Evolutionary conservation across 2,888 invertebrate genomes (phyloP).

Genomic region (Scaptomyza polygonia): DNA sequence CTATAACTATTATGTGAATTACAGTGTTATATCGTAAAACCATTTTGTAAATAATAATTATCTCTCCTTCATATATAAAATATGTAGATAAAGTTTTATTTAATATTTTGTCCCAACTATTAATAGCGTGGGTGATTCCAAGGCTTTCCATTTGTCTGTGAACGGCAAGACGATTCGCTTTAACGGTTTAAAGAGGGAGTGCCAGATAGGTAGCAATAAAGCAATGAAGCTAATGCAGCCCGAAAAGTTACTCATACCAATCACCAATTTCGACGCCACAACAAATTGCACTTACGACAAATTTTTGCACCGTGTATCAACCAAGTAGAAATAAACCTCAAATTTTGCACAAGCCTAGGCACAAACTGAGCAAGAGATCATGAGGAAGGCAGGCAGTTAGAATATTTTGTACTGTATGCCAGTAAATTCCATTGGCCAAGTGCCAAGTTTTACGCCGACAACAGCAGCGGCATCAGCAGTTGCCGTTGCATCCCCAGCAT

Average conservation of each 20-base stretch:
- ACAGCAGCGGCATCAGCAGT: slow-evolving; percentile 55
- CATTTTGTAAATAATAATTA: too few relatives aligned
- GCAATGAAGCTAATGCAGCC: too few relatives aligned
- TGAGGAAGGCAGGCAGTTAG: slow-evolving; percentile 38
- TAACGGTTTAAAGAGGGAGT: too few relatives aligned
- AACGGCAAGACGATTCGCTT: too few relatives aligned
- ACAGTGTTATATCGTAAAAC: too few relatives aligned
- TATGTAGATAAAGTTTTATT: too few relatives aligned
- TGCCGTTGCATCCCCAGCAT: slow-evolving; percentile 31
- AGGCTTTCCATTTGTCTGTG: too few relatives aligned
- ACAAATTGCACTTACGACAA: slow-evolving; percentile 72
- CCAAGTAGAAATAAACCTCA: slow-evolving; percentile 70
- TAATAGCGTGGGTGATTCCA: too few relatives aligned
- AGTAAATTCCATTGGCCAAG: slow-evolving; percentile 74
- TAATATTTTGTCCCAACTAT: too few relatives aligned
- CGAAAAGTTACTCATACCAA: neutral
- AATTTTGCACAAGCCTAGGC: slow-evolving; percentile 62
- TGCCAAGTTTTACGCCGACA: slow-evolving; percentile 73
- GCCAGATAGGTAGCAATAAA: too few relatives aligned
- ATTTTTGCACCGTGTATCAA: slow-evolving; percentile 71
- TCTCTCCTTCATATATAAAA: too few relatives aligned
- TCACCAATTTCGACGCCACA: slow-evolving; percentile 47
- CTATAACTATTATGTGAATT: too few relatives aligned
- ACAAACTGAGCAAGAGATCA: slow-evolving; percentile 10
- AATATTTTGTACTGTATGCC: slow-evolving; percentile 78